Percentiles rank a stretch among this genome's conserved stretches.
These are phyloP conservation scores for Mellilla xanthometata DNA, from an alignment of 2,888 invertebrate genomes.

Conservation along the genomic window DNA sequence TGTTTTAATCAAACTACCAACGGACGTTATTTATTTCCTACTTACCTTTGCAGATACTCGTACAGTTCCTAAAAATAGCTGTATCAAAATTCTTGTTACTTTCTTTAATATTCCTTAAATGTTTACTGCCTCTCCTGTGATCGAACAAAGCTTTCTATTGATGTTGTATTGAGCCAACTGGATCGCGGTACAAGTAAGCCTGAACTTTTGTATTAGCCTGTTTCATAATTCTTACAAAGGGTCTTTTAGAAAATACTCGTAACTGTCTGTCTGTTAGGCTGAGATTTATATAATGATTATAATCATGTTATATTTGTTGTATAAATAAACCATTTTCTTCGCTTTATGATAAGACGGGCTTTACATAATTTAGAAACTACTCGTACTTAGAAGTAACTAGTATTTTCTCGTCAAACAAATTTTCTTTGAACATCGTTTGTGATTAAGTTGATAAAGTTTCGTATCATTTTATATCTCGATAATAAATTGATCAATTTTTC, in stretches of 20 bases:
- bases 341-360: too few species aligned
- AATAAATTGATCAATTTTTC: too few species aligned
- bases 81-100: conserved; percentile 7
- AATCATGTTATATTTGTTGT: too few species aligned
- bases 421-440: too few species aligned
- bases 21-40: conserved; percentile 21
- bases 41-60: conserved; percentile 14
- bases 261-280: too few species aligned
- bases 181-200: conserved; percentile 15
- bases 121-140: not conserved
- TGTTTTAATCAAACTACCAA: conserved; percentile 24
- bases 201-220: conserved; percentile 21
- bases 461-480: too few species aligned
- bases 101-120: conserved; percentile 6
- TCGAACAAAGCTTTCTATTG: conserved; percentile 9
- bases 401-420: too few species aligned
- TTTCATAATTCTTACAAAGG: conserved; percentile 17
- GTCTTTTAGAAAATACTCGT: conserved; percentile 11
- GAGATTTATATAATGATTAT: too few species aligned
- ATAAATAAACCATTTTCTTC: too few species aligned
- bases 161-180: conserved; percentile 11
- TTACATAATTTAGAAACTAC: too few species aligned
- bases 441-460: too few species aligned
- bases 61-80: conserved; percentile 10
- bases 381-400: too few species aligned